Evolutionary conservation across 2,113 vertebrate species (phyloP).

Genomic region (Periophthalmodon schlosseri): DNA sequence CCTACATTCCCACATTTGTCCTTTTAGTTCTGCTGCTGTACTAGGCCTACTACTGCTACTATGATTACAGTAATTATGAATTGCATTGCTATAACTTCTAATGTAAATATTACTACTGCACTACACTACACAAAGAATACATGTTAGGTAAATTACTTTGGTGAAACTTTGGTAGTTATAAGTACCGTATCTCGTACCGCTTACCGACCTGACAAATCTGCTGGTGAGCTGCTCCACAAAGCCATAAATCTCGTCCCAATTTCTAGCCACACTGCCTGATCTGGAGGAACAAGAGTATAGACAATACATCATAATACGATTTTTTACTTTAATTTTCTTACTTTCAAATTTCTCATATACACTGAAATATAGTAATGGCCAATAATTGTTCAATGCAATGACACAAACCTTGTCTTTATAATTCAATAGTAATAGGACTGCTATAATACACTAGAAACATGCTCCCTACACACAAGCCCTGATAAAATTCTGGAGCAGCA

Average conservation of each 20-base stretch:
- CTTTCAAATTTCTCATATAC: neutral
- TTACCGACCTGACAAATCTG: conserved; percentile 88
- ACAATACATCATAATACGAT: neutral
- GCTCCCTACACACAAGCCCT: neutral
- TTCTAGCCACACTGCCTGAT: conserved; percentile 87
- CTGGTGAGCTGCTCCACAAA: conserved; percentile 90
- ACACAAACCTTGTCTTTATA: neutral
- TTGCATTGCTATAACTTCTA: no score
- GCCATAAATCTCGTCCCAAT: conserved; percentile 90
- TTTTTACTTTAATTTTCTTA: neutral
- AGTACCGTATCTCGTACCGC: neutral
- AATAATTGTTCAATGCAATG: neutral
- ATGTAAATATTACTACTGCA: no score
- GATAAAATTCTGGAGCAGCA: conserved; percentile 1
- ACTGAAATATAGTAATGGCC: neutral
- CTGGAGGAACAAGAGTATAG: conserved; percentile 62
- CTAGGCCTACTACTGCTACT: no score
- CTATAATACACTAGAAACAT: neutral
- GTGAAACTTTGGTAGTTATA: no score
- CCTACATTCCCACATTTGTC: no score
- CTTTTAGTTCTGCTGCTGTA: no score
- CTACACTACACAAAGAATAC: no score
- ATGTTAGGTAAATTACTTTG: no score
- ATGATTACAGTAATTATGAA: no score
- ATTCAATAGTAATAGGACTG: neutral